Percentiles rank a stretch among this genome's conserved stretches.
phyloP scores from a whole-genome alignment of 2,888 invertebrate species.

The Amphipoea lucens region DNA sequence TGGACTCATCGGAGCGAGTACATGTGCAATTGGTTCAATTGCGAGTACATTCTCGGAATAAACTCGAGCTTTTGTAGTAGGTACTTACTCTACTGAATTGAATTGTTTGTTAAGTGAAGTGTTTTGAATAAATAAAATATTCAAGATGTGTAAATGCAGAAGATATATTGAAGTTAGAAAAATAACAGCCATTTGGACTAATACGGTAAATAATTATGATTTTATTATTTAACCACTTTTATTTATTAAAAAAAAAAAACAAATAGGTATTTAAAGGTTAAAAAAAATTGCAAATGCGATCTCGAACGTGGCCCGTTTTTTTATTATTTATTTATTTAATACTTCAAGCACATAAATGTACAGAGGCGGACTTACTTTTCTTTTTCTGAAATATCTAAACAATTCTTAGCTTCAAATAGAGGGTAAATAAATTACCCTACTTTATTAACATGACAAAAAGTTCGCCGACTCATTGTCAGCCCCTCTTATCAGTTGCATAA shows the following conservation, averaged over 20 bases:
- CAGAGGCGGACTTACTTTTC: too few species aligned
- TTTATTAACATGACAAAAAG: conserved; percentile 28
- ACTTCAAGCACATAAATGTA: too few species aligned
- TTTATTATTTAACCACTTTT: not conserved
- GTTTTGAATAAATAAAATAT: conserved; percentile 34
- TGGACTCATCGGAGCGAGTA: conserved; percentile 67
- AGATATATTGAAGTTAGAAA: conserved; percentile 66
- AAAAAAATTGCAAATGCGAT: not conserved
- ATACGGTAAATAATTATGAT: conserved; percentile 58
- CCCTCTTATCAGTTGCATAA: conserved; percentile 80
- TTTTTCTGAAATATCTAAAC: not conserved
- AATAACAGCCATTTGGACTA: conserved; percentile 64
- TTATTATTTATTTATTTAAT: too few species aligned
- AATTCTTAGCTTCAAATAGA: not conserved
- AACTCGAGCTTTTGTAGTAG: conserved; percentile 12
- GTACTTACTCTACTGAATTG: conserved; percentile 17
- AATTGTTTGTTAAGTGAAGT: conserved; percentile 47
- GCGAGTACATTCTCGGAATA: conserved; percentile 26
- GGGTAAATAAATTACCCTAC: not conserved
- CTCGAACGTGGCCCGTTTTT: not conserved
- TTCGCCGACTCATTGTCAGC: conserved; percentile 47
- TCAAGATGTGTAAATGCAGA: conserved; percentile 73
- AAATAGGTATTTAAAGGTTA: not conserved
- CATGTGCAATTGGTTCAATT: conserved; percentile 64
- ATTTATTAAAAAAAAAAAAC: not conserved